Base-by-base conservation (phyloP, 1,140 invertebrate genomes). In the Bilobella aurantiaca region DNA sequence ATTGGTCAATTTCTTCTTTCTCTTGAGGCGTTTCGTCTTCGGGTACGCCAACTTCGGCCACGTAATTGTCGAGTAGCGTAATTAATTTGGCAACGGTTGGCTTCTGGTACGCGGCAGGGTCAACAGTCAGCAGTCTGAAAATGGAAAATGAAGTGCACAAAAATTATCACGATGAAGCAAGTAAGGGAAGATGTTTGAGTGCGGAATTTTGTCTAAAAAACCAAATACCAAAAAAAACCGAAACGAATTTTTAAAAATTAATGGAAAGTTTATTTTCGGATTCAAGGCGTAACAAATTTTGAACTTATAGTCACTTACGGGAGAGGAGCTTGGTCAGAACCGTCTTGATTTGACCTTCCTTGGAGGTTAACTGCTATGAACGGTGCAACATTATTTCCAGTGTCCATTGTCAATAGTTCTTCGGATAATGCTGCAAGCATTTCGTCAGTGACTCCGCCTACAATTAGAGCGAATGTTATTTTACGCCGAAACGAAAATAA, bases 401-500 rank as follows among this genome's bases (percentile, higher is more conserved):
- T 77, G 71, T 89, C 87, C 74, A 87, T 86, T 57, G 79, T 81
- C 34, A 86, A 81, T 21, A 90, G 77, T 42, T 82, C 80, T 78
- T 90, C 87, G n/a, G 85, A 82, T 18, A 90, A 75, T 60, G 81
- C 80, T 73, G 82, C 78, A 31, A 87, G 73, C 75, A 87, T 86
- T 27, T 79, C 76, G 73, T 87, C 83, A 2, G 78, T 79, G 14
- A 82, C 74, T 1, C 18, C 46, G 23, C 56, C 64, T 71, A 27
- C 27, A 23, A 18, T 42, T 18, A 8, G 28, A 5, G 46, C 5
- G 25, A 5, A 37, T 8, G 16, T 56, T 28, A 53, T 14, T 5
- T 60, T 21, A 60, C 12, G 25, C 3, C 3, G 23, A 58, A 3
- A 23, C 28, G 27, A 27, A 28, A 31, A 28, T 28, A 58, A 58